Evolutionary conservation across 2,113 vertebrate species (phyloP).

Genomic region (Cinclus mexicanus): DNA sequence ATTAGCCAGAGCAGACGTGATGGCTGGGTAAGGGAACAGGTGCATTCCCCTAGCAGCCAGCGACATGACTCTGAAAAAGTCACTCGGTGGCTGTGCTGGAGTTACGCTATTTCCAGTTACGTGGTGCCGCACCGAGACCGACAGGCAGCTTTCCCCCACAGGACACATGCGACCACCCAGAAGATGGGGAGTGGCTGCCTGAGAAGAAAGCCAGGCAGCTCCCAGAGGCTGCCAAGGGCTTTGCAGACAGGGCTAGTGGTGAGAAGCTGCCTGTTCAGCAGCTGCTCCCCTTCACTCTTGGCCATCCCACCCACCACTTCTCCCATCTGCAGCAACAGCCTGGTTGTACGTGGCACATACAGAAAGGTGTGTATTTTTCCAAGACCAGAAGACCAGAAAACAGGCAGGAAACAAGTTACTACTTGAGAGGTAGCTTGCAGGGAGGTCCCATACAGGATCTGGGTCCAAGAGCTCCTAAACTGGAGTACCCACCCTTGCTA

Average conservation of each 20-base stretch:
- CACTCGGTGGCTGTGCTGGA: not conserved
- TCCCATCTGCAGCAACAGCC: conserved; percentile 1
- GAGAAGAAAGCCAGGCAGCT: not conserved
- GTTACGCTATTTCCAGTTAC: not conserved
- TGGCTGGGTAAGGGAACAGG: not conserved
- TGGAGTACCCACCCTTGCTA: not conserved
- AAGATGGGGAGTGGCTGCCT: not conserved
- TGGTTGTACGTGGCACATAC: not conserved
- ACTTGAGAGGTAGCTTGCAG: not conserved
- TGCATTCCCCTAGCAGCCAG: not conserved
- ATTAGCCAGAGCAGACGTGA: not conserved
- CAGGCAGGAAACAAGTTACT: not conserved
- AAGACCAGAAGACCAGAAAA: not conserved
- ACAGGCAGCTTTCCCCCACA: not conserved
- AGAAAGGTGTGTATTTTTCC: not conserved
- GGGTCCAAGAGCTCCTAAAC: not conserved
- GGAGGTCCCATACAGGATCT: not conserved
- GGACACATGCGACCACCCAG: not conserved
- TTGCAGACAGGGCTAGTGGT: not conserved
- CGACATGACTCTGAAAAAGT: not conserved
- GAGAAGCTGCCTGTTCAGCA: conserved; percentile 2
- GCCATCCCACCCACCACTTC: not conserved
- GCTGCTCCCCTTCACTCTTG: not conserved
- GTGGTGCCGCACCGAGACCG: accelerated
- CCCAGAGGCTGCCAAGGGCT: not conserved